A percentile compares a stretch with the other conserved stretches of the same genome.
These are phyloP conservation scores for Plutella xylostella DNA, from an alignment of 2,888 invertebrate genomes.

Conservation along the genomic window DNA sequence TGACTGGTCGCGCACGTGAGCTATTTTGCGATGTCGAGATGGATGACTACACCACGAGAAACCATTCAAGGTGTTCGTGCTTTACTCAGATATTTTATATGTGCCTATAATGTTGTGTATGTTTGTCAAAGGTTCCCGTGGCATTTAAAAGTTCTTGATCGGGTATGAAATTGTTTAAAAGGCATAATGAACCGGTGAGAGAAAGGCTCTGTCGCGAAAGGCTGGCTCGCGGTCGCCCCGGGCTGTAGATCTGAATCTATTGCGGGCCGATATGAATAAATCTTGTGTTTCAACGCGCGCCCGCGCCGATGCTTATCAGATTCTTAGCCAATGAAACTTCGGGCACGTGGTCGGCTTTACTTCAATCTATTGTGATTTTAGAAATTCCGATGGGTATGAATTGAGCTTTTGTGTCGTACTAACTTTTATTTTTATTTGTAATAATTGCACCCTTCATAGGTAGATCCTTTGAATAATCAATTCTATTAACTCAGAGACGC, in stretches of 20 bases:
- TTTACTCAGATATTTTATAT: no score
- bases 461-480: no score
- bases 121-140: conserved; percentile 5
- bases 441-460: no score
- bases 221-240: conserved; percentile 27
- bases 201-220: conserved; percentile 37
- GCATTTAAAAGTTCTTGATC: conserved; percentile 5
- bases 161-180: conserved; percentile 18
- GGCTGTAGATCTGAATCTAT: conserved; percentile 45
- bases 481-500: no score
- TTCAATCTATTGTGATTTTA: no score
- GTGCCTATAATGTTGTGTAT: background rate
- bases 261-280: conserved; percentile 26
- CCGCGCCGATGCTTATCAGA: conserved; percentile 12
- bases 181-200: conserved; percentile 24
- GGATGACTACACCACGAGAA: background rate
- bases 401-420: no score
- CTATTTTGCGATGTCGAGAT: conserved; percentile 21
- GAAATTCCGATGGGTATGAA: no score
- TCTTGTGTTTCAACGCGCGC: conserved; percentile 33
- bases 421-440: no score
- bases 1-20: conserved; percentile 24
- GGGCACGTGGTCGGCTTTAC: no score
- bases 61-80: no score
- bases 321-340: background rate